Base-by-base conservation (phyloP, 2,888 invertebrate species). In the Digitonthophagus gazella region DNA sequence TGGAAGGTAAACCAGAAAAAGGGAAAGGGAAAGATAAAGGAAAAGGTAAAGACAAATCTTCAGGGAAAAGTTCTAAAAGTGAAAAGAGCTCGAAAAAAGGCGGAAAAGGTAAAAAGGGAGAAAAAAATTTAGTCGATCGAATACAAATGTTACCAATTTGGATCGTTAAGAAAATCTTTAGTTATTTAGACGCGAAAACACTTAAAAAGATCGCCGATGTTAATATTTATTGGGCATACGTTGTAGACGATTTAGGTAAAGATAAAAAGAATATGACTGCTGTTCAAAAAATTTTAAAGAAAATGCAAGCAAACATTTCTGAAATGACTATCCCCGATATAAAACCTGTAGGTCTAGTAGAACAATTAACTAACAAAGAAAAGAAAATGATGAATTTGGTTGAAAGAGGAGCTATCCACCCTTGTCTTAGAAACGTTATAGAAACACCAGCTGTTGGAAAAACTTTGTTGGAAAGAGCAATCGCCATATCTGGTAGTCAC, bases 71-170 rank as follows among this genome's bases (percentile, higher is more conserved):
- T 44, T 22, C 15, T 58, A 72, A 67, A 68, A 69, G 64, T 6
- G 16, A 8, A 22, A 71, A 67, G 71, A 70, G 65, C 16, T 65
- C 64, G 11, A 68, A 71, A 22, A 69, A 67, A 64, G 28, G 56
- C 20, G 57, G 22, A 14, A 57, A 64, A 4, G 56, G 18, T 14
- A 22, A 22, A 15, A 68, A 56, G 15, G 20, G 5, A 15, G 61
- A 67, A 54, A 16, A 20, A 18, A 14, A n/a, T 61, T 20, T 58
- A 18, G 18, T 68, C 18, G 68, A 68, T 19, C 65, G 65, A 75
- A 71, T 77, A 20, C 76, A 76, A 69, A 58, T 75, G 57, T 56
- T 77, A 11, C 78, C 78, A 2, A 71, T 76, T 61, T 75, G 75
- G 75, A 72, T 75, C 11, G 74, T 76, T 4, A 76, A 75, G 55